These are phyloP conservation scores for Sarcophaga peregrina DNA, from an alignment of 1,140 invertebrate genomes.

Conservation along the genomic window DNA sequence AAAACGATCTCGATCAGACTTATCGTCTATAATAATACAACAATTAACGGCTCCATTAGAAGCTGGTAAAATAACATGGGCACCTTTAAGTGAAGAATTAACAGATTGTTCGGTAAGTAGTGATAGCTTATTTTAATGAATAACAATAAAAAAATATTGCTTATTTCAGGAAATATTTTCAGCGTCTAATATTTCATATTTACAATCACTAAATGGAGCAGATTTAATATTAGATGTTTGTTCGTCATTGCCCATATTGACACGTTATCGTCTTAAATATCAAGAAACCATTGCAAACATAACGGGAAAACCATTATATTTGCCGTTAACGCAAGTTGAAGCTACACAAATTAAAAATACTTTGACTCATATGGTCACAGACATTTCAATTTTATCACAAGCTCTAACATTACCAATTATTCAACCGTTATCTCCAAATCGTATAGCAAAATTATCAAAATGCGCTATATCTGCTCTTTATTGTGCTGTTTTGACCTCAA, in stretches of 20 bases:
- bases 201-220: slow-evolving; percentile 65
- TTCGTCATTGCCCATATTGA: slow-evolving; percentile 57
- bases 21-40: slow-evolving; percentile 75
- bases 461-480: slow-evolving; percentile 79
- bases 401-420: slow-evolving; percentile 86
- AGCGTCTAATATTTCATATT: slow-evolving; percentile 70
- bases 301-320: slow-evolving; percentile 57
- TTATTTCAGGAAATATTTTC: slow-evolving; percentile 69
- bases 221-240: slow-evolving; percentile 62
- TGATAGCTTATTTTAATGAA: slow-evolving; percentile 6
- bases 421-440: slow-evolving; percentile 84
- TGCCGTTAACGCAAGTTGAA: slow-evolving; percentile 59
- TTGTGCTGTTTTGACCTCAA: slow-evolving; percentile 82
- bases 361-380: slow-evolving; percentile 77
- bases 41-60: slow-evolving; percentile 74
- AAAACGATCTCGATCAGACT: slow-evolving; percentile 72
- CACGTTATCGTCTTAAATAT: slow-evolving; percentile 61
- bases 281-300: slow-evolving; percentile 53
- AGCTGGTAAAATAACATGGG: slow-evolving; percentile 62
- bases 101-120: slow-evolving; percentile 60
- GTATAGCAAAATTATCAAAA: slow-evolving; percentile 82
- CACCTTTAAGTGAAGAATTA: slow-evolving; percentile 61
- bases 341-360: slow-evolving; percentile 60
- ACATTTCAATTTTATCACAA: slow-evolving; percentile 84
- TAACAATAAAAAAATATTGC: background rate